Evolutionary conservation across 2,797 vertebrate species (phyloP), one percentile per base, ranked within the genome.

Genomic region (Tenualosa thibaudeaui): DNA sequence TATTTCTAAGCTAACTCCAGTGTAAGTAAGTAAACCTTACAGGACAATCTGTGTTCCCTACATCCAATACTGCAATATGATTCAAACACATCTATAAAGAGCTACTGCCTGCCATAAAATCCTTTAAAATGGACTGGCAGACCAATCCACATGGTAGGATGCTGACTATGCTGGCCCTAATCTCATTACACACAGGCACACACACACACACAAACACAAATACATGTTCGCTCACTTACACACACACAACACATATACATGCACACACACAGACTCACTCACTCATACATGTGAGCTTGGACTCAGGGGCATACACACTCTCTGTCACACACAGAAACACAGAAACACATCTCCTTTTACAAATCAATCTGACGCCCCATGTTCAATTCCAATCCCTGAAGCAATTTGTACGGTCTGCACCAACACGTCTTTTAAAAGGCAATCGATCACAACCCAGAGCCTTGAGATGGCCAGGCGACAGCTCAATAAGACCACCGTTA

Each of bases 1-100:
- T 71, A 19, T 51, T 9, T 7, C 81, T 82, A 17, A 71, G 81
- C 58, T 51, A 75, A 26, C 49, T 50, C 78, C 82, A 31, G 81
- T 81, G 43, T 46, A 81, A 65, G 85, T 81, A 65, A 43, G 53
- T 58, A 53, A 8, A 22, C 68, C 83, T 81, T 51, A 50, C 84
- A 31, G 51, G 40, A 31, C 78, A 26, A n/a, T 51, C 82, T 54
- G 83, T 82, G 78, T 81, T 17, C 60, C 62, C 50, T 5, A 46
- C 31, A 40, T 62, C 82, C 12, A 26, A 53, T 83, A 37, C 82
- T 84, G 82, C 81, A 37, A 85, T 24, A n/a, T 88, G 84, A 87
- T 85, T 75, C 82, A 89, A 89, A 87, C 84, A 78, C 82, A 87
- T 81, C 58, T 68, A 81, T 37, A 86, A 53, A 86, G 81, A 87